phyloP scores from a whole-genome alignment of 2,888 invertebrate genomes.

The Tenthredo scrophulariae region DNA sequence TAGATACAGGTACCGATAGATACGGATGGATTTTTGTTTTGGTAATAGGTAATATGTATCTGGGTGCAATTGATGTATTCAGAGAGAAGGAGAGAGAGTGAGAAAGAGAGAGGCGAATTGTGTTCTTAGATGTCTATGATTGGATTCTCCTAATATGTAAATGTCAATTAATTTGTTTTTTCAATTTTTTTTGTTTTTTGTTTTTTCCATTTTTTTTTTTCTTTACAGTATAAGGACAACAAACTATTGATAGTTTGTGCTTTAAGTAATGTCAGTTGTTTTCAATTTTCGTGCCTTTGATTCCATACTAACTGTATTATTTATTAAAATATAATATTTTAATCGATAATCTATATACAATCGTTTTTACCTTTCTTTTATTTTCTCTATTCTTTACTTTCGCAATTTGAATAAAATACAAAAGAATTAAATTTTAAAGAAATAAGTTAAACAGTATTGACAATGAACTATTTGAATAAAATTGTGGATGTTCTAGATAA shows the following conservation, averaged over 20 bases:
- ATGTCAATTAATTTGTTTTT: constrained; percentile 40
- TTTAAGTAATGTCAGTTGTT: constrained; percentile 62
- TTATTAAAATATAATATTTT: constrained; percentile 68
- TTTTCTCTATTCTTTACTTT: constrained; percentile 55
- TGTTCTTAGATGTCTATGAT: constrained; percentile 5
- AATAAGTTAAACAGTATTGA: constrained; percentile 68
- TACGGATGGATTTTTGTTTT: constrained; percentile 75
- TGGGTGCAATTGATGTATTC: constrained; percentile 81
- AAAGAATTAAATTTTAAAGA: not conserved
- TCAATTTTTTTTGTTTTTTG: not conserved
- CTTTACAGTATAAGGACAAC: constrained; percentile 62
- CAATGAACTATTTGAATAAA: constrained; percentile 62
- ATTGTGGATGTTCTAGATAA: constrained; percentile 76
- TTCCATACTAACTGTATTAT: constrained; percentile 72
- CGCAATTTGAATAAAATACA: not conserved
- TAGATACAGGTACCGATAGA: constrained; percentile 70
- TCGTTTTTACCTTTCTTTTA: constrained; percentile 56
- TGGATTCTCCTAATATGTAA: constrained; percentile 9
- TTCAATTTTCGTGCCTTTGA: constrained; percentile 74
- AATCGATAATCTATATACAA: constrained; percentile 55
- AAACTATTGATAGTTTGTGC: constrained; percentile 71
- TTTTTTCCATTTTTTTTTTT: constrained; percentile 1
- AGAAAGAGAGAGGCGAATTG: constrained; percentile 8
- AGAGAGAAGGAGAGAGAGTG: constrained; percentile 77
- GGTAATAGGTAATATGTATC: constrained; percentile 81